phyloP scores from a whole-genome alignment of 2,113 vertebrate species.

The Bubo blakistoni region DNA sequence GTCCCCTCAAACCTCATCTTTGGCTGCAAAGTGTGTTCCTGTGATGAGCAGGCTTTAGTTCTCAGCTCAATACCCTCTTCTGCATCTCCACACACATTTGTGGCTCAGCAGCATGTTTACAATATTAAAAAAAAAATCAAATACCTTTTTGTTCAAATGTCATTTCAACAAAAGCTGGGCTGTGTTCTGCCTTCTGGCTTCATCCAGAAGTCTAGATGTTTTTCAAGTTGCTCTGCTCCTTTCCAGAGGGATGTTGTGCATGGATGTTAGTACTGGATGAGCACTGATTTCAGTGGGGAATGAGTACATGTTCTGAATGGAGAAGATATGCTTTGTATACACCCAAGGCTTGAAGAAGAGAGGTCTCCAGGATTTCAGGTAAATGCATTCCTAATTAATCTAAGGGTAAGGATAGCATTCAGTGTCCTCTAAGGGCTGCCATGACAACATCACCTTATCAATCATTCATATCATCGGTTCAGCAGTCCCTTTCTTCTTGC shows the following conservation, averaged over 20 bases:
- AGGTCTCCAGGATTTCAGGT: slow-evolving; percentile 12
- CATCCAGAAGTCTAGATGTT: not conserved
- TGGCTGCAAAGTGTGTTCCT: not conserved
- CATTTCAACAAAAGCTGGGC: not conserved
- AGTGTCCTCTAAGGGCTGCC: not conserved
- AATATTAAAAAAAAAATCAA: not conserved
- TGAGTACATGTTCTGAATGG: slow-evolving; percentile 51
- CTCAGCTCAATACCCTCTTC: not conserved
- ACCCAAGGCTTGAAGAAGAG: not conserved
- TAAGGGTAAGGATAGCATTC: not conserved
- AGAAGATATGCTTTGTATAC: not conserved
- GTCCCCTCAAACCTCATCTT: not conserved
- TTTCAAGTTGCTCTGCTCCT: not conserved
- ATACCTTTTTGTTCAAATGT: not conserved
- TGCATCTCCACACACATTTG: not conserved
- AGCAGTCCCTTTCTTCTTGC: not conserved
- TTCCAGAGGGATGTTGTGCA: not conserved
- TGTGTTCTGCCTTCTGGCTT: not conserved
- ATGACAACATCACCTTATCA: not conserved
- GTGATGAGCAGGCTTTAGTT: not conserved
- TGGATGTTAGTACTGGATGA: not conserved
- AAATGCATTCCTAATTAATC: slow-evolving; percentile 47
- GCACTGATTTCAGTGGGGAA: not conserved
- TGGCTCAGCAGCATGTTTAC: not conserved
- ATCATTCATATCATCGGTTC: not conserved